Base-by-base conservation (phyloP, 2,797 vertebrate species). In the Macroramphosus scolopax region DNA sequence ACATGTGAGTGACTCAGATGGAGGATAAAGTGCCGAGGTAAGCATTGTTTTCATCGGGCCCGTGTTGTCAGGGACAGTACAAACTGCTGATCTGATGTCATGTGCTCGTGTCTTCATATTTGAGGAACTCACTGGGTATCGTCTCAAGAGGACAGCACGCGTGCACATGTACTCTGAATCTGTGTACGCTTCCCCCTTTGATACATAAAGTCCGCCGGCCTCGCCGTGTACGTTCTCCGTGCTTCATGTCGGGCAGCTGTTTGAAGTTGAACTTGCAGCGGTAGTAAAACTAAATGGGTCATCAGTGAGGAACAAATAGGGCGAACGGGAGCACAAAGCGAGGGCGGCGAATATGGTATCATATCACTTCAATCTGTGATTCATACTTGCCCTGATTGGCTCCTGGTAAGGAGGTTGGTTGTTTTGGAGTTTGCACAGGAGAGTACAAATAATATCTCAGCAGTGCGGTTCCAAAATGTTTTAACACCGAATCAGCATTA, bases 91-190 rank as follows among this genome's bases (percentile, higher is more conserved):
- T 64, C 63, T 71, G 50, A 39, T 32, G 51, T 80, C 66, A 68
- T 30, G 58, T 51, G 68, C 35, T 56, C 5, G 17, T 57, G 46
- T 58, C 65, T 63, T 63, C 33, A 31, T 67, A 42, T 82, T 82
- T 82, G 60, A 77, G 78, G 76, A 82, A 84, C 63, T 77, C 2
- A 3, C 17, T 22, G 10, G 51, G 32, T 46, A 11, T 31, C 13
- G 38, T 64, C 46, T 36, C 17, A 29, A 28, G 16, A 51, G 38
- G 41, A 20, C 22, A 29, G 42, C 46, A 51, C 40, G 42, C 32
- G 58, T 68, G 49, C 15, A 25, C 44, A 44, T 41, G 51, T 35
- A 10, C 22, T 18, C 0, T 31, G 43, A 26, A 22, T 22, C 20
- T 22, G 20, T 22, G 3, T 39, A 43, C 67, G 59, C 63, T 47